Base-by-base conservation (phyloP, 1,140 invertebrate genomes). In the Lordiphosa mommai region DNA sequence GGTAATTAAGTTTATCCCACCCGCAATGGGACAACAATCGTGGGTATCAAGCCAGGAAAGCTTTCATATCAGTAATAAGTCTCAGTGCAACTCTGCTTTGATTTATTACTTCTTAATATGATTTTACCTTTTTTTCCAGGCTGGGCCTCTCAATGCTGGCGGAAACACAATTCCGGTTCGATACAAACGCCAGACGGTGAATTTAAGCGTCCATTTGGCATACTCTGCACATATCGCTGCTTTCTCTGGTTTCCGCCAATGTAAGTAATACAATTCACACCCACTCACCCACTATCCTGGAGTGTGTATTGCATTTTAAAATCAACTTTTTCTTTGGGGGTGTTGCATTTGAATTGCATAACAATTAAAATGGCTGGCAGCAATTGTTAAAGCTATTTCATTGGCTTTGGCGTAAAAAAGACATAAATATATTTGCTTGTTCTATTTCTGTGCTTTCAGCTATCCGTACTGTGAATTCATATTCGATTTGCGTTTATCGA, bases 161-260 rank as follows among this genome's bases (percentile, higher is more conserved):
- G 65, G 61, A 88, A 88, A 10, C 86, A 88, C 53, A 88, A 86
- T 43, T 71, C 86, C 47, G 86, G 86, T 43, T 88, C 86, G 34
- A 88, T 88, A 36, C 86, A 88, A 60, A 84, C 82, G 70, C 86
- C 77, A 43, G 86, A 88, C 55, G 86, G 86, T 14, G 86, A 88
- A 63, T 88, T 88, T 43, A 86, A 80, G 67, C 86, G 86, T 20
- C 86, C 86, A 27, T 88, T 86, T 61, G 86, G 86, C 32, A 88
- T 88, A 71, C 67, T 88, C 56, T 88, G 86, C 68, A 88, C 80
- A 68, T 88, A 88, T 85, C 86, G 79, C 33, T 88, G 86, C 41
- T 84, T 88, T 50, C 76, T 88, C 48, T 88, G 86, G 86, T 88
- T 88, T 77, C 86, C 86, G 52, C 86, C 86, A 46, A 79, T 86